phyloP scores from a whole-genome alignment of 1,140 invertebrate genomes.

The Leucophenga varia region DNA sequence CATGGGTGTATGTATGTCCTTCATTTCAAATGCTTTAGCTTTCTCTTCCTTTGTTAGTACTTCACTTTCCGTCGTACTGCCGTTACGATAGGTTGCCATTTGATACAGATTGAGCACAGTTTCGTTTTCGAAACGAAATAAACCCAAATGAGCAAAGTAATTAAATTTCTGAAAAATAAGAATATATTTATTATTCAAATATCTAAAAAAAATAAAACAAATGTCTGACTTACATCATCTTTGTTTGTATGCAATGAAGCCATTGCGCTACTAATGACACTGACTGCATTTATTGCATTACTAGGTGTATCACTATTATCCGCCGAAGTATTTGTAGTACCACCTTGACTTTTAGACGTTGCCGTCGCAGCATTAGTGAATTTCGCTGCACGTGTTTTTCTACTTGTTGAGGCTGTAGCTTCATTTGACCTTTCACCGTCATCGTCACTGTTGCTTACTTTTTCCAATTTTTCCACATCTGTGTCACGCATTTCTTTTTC shows the following conservation, averaged over 20 bases:
- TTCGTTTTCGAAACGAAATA: slow-evolving; percentile 61
- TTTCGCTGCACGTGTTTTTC: slow-evolving; percentile 12
- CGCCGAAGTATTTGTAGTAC: slow-evolving; percentile 20
- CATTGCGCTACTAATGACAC: slow-evolving; percentile 53
- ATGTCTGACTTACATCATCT: slow-evolving; percentile 45
- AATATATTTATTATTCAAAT: not conserved
- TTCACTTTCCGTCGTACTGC: slow-evolving; percentile 17
- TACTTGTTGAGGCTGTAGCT: not conserved
- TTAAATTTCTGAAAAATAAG: slow-evolving; percentile 59
- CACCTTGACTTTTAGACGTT: too few relatives aligned
- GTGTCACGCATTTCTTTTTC: slow-evolving; percentile 48
- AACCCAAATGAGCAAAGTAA: slow-evolving; percentile 57
- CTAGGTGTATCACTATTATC: slow-evolving; percentile 40
- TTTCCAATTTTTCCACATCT: slow-evolving; percentile 41
- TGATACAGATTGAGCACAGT: slow-evolving; percentile 50
- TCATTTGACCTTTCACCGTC: slow-evolving; percentile 3
- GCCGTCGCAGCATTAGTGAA: slow-evolving; percentile 37
- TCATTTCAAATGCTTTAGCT: slow-evolving; percentile 59
- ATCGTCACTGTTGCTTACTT: slow-evolving; percentile 8
- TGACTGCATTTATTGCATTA: slow-evolving; percentile 48
- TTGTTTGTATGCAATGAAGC: slow-evolving; percentile 44
- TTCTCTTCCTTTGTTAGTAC: slow-evolving; percentile 56
- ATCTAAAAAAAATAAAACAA: not conserved
- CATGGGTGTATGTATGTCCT: slow-evolving; percentile 50
- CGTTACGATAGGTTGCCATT: slow-evolving; percentile 42